Percentiles rank a stretch among this genome's conserved stretches.
Evolutionary conservation across 2,888 invertebrate genomes (phyloP).

Genomic region (Lithodes maja): DNA sequence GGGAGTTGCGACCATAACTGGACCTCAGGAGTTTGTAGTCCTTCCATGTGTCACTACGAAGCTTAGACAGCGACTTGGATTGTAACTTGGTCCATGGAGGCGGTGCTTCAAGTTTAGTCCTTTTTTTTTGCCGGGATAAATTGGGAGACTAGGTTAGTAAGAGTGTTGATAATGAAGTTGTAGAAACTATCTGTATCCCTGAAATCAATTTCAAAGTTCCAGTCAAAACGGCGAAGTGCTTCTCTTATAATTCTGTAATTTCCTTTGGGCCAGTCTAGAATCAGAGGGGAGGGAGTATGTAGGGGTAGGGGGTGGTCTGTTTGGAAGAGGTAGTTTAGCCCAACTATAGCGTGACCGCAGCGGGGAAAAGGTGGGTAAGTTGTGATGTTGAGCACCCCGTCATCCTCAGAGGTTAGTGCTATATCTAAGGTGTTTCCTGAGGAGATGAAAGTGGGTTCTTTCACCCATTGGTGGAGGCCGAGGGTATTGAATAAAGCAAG

Average conservation of each 20-base stretch:
- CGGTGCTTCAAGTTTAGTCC: background rate
- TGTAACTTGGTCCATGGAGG: background rate
- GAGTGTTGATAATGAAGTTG: background rate
- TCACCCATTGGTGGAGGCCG: background rate
- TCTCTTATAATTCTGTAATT: too few relatives aligned
- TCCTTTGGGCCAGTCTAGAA: too few relatives aligned
- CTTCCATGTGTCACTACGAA: background rate
- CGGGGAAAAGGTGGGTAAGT: background rate
- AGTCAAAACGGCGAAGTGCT: too few relatives aligned
- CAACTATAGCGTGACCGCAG: too few relatives aligned
- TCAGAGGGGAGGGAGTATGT: background rate
- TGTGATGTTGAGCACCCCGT: background rate
- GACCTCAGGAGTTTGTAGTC: background rate
- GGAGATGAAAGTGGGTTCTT: too few relatives aligned
- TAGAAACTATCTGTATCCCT: too few relatives aligned
- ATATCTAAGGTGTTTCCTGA: background rate
- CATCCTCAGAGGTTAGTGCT: background rate
- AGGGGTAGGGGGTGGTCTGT: too few relatives aligned
- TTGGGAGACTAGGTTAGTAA: background rate
- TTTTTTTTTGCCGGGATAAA: background rate
- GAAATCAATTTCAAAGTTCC: too few relatives aligned
- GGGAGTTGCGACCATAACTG: background rate
- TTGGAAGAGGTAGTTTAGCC: too few relatives aligned
- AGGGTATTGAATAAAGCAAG: background rate
- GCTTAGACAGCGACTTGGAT: background rate